Evolutionary conservation across 1,140 invertebrate genomes (phyloP), one percentile per base, ranked within the genome.

Genomic region (Cataglyphis hispanica): DNA sequence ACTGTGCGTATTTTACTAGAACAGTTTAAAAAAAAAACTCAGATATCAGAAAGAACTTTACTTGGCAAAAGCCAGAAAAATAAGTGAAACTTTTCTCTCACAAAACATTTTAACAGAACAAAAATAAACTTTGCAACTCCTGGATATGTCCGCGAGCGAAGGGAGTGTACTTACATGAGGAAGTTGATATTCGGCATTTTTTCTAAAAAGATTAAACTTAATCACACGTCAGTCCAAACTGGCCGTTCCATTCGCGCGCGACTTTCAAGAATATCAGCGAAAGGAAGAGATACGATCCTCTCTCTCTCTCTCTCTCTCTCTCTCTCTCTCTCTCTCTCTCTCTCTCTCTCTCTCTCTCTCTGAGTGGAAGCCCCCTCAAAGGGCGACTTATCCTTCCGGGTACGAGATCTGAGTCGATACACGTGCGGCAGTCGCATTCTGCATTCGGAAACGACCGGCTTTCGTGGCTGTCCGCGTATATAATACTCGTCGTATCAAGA

Each of bases 391-490:
- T 88, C 61, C 78, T 85, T 86, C 84, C 89, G 74, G 63, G 70
- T 78, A 76, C 40, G 76, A 67, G 77, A 67, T 43, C 46, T 60
- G 80, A 91, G 91, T 91, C 90, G 89, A 81, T 81, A 87, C 90
- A 91, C 91, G 90, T 91, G 77, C 84, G 76, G 34, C 43, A 43
- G 75, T 86, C 69, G 63, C 85, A 90, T 89, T 88, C 69, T 56
- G 89, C 89, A 91, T 92, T 91, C 91, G 76, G 69, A 64, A n/a
- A 70, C 60, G 61, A 63, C 37, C 72, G 40, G 53, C 46, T 46
- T 50, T 87, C 64, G 69, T 74, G 40, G 58, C 58, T 66, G 86
- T 74, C 74, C 43, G 76, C 67, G 76, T 85, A 58, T 53, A 75
- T 81, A 87, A 86, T 64, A 76, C 85, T 74, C 46, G 67, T 63